phyloP scores from a whole-genome alignment of 2,888 invertebrate species.

The Camponotus fellah region DNA sequence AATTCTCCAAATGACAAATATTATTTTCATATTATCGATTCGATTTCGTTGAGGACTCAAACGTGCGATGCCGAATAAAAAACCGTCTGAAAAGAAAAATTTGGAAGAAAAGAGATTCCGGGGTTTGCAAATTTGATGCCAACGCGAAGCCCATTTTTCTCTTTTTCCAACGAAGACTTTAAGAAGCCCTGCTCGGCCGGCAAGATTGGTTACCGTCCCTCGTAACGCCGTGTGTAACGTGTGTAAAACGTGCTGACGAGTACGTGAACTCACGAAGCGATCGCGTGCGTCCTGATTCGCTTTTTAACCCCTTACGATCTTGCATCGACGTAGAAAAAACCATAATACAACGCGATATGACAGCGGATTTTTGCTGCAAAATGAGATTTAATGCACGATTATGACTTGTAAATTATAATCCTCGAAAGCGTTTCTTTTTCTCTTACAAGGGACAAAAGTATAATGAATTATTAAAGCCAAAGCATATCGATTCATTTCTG shows the following conservation, averaged over 20 bases:
- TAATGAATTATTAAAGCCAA: not conserved
- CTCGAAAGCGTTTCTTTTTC: not conserved
- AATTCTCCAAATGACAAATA: not conserved
- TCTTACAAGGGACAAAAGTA: not conserved
- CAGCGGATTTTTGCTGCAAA: not conserved
- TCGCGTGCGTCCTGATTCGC: constrained; percentile 49
- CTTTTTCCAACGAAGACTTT: constrained; percentile 23
- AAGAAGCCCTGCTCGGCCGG: constrained; percentile 40
- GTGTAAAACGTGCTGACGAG: constrained; percentile 43
- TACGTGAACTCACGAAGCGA: constrained; percentile 17
- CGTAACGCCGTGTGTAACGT: constrained; percentile 1
- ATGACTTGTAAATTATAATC: not conserved
- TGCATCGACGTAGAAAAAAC: not conserved
- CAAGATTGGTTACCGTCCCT: constrained; percentile 40
- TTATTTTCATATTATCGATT: not conserved
- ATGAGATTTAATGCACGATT: not conserved
- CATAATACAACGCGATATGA: not conserved
- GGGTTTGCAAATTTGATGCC: constrained; percentile 6
- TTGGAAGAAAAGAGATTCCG: constrained; percentile 10
- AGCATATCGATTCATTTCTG: not conserved
- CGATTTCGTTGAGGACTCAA: not conserved
- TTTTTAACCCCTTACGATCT: constrained; percentile 38
- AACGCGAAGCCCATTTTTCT: constrained; percentile 9
- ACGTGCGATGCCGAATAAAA: not conserved
- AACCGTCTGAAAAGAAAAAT: not conserved